phyloP scores from a whole-genome alignment of 2,888 invertebrate genomes.

The Drepanosiphum platanoidis region DNA sequence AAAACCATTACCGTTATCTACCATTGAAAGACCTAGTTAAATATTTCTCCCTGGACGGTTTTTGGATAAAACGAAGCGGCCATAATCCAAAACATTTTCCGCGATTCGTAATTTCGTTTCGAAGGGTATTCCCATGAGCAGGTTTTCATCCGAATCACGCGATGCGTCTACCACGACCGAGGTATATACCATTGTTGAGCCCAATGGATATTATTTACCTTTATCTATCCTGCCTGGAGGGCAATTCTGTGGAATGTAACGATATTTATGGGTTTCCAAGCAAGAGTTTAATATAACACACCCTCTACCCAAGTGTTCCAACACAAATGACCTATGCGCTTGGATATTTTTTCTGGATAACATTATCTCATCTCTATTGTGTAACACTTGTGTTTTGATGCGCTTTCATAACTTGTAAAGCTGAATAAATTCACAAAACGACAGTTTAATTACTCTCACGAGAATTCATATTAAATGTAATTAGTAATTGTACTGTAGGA shows the following conservation, averaged over 20 bases:
- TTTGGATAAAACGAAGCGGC: slow-evolving; percentile 25
- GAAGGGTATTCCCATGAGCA: slow-evolving; percentile 45
- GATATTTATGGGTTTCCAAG: slow-evolving; percentile 30
- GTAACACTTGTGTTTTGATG: slow-evolving; percentile 1
- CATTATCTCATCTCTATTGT: slow-evolving; percentile 13
- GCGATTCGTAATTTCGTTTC: slow-evolving; percentile 47
- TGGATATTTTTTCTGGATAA: slow-evolving; percentile 25
- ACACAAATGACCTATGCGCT: slow-evolving; percentile 32
- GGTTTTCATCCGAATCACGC: slow-evolving; percentile 42
- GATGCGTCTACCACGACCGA: background rate
- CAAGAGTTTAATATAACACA: slow-evolving; percentile 32
- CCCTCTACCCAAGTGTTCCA: slow-evolving; percentile 1
- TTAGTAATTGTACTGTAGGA: background rate
- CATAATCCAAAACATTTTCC: slow-evolving; percentile 39
- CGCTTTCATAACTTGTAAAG: background rate
- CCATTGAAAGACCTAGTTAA: slow-evolving; percentile 39
- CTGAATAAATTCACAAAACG: background rate
- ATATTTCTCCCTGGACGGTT: slow-evolving; percentile 36
- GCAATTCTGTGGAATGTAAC: slow-evolving; percentile 36
- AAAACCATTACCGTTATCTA: slow-evolving; percentile 16
- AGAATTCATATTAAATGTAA: background rate
- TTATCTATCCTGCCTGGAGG: slow-evolving; percentile 46
- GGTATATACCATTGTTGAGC: slow-evolving; percentile 37
- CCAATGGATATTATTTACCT: slow-evolving; percentile 47
- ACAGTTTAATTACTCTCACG: background rate